Conservation (phyloP, 2,113 vertebrate species). For the Proteles cristata region DNA sequence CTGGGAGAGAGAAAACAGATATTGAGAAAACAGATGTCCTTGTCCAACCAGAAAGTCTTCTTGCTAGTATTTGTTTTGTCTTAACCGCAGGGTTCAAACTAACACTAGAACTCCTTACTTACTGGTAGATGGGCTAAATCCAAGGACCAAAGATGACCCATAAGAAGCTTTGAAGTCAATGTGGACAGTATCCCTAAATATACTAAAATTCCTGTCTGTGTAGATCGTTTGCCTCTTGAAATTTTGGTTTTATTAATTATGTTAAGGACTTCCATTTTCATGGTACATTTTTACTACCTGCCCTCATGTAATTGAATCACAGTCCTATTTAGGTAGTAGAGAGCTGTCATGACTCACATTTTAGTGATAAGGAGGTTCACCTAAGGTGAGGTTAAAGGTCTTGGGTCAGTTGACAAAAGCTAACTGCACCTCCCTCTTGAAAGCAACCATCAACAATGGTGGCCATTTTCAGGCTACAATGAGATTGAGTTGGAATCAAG, state of each 20-base stretch:
- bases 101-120: neutral
- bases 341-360: neutral
- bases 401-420: neutral
- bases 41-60: neutral
- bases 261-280: neutral
- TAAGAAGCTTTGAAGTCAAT: neutral
- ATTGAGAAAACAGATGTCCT: slow-evolving; percentile 5
- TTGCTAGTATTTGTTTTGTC: slow-evolving; percentile 12
- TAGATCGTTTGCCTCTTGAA: neutral
- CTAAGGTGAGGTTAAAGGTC: neutral
- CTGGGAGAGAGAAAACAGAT: slow-evolving; percentile 4
- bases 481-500: neutral
- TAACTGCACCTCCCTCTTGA: neutral
- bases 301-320: neutral
- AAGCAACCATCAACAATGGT: neutral
- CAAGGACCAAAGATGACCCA: neutral
- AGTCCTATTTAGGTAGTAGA: neutral
- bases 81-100: neutral
- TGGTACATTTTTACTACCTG: neutral
- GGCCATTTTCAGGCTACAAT: neutral
- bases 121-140: neutral
- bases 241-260: neutral
- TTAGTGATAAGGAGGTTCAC: neutral
- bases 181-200: neutral
- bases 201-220: neutral